Evolutionary conservation across 2,113 vertebrate species (phyloP).

Genomic region (Sigmodon hispidus): DNA sequence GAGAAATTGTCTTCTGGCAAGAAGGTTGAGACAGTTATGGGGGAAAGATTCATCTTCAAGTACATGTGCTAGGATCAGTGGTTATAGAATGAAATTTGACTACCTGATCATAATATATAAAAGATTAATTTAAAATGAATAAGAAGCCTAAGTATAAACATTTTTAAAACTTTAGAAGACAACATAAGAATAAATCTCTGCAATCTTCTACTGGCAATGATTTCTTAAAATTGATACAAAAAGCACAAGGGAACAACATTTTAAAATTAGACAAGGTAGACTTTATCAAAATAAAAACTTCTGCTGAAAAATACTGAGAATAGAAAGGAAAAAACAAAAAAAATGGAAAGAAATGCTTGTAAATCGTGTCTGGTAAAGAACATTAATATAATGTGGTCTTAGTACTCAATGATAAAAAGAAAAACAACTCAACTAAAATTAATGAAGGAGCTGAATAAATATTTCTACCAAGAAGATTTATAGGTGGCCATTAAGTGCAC

Average conservation of each 20-base stretch:
- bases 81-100: background rate
- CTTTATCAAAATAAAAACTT: conserved; percentile 36
- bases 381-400: background rate
- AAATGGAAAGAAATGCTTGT: background rate
- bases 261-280: background rate
- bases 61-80: background rate
- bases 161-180: conserved; percentile 8
- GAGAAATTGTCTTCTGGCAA: background rate
- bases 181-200: background rate
- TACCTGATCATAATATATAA: background rate
- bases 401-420: background rate
- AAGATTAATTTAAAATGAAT: background rate
- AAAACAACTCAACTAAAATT: conserved; percentile 16
- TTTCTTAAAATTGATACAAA: conserved; percentile 27
- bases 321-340: background rate
- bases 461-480: conserved; percentile 22
- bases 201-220: background rate
- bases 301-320: background rate
- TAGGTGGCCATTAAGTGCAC: background rate
- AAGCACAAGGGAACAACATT: background rate
- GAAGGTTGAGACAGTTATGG: background rate
- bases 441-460: background rate
- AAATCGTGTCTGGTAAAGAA: conserved; percentile 10
- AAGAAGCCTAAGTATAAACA: background rate
- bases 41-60: background rate